phyloP scores from a whole-genome alignment of 1,140 invertebrate genomes.

The Drosophila pallidifrons region DNA sequence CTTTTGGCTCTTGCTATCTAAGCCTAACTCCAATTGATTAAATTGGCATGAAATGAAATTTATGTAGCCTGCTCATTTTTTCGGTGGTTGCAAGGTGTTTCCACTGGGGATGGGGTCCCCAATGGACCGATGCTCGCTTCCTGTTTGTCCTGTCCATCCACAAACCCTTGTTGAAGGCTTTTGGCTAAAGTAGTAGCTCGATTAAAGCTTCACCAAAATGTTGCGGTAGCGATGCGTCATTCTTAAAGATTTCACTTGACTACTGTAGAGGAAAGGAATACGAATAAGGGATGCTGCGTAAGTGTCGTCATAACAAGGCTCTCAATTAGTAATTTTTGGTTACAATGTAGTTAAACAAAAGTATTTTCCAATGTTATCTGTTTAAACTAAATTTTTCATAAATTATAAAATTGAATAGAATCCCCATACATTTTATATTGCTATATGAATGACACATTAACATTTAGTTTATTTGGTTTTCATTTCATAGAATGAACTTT shows the following conservation, averaged over 20 bases:
- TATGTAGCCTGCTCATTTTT: constrained; percentile 64
- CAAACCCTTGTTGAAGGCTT: constrained; percentile 14
- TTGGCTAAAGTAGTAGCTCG: neutral
- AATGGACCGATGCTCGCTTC: constrained; percentile 12
- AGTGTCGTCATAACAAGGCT: constrained; percentile 14
- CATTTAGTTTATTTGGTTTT: no score
- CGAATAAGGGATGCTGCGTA: constrained; percentile 19
- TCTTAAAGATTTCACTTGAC: constrained; percentile 20
- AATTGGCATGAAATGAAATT: constrained; percentile 83
- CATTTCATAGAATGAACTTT: no score
- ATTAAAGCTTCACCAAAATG: constrained; percentile 39
- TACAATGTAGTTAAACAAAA: neutral
- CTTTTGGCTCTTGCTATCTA: constrained; percentile 9
- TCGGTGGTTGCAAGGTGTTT: constrained; percentile 77
- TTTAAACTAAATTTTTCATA: no score
- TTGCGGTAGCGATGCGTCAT: constrained; percentile 25
- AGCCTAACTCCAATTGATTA: constrained; percentile 77
- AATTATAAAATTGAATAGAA: no score
- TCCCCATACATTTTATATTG: no score
- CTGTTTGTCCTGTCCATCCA: neutral
- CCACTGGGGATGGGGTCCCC: constrained; percentile 38
- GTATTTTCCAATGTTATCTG: no score
- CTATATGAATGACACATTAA: no score
- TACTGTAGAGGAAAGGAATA: neutral
- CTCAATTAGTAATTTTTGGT: constrained; percentile 34